phyloP scores from a whole-genome alignment of 2,797 vertebrate species.

The Microcaecilia unicolor region DNA sequence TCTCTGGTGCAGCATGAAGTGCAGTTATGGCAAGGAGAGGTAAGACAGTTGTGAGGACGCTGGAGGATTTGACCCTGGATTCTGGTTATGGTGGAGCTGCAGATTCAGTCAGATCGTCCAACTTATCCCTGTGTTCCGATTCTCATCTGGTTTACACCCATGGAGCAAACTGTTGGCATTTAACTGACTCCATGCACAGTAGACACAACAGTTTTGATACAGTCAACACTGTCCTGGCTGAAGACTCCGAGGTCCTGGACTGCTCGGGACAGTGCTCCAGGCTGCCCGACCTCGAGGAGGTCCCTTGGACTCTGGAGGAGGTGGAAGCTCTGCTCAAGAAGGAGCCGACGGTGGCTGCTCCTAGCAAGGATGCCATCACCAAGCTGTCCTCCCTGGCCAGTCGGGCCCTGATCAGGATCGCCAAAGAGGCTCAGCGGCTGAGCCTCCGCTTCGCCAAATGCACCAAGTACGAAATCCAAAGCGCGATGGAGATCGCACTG shows the following conservation, averaged over 20 bases:
- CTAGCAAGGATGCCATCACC: conserved; percentile 71
- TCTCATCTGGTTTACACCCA: conserved; percentile 73
- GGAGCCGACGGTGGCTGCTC: conserved; percentile 39
- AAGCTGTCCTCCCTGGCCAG: conserved; percentile 76
- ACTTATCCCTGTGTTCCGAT: conserved; percentile 90
- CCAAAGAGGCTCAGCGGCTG: conserved; percentile 84
- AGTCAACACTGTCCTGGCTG: conserved; percentile 91
- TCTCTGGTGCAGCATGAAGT: conserved; percentile 82
- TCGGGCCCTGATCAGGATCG: conserved; percentile 81
- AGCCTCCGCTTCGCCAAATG: conserved; percentile 92
- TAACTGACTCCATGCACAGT: conserved; percentile 94
- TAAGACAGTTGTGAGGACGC: conserved; percentile 83
- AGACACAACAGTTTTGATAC: conserved; percentile 95
- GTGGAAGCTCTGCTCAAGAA: conserved; percentile 74
- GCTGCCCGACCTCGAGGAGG: conserved; percentile 96
- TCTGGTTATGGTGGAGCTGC: conserved; percentile 98
- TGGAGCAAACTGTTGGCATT: conserved; percentile 79
- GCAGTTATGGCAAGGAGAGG: conserved; percentile 88
- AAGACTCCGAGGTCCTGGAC: conserved; percentile 94
- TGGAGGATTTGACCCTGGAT: conserved; percentile 97
- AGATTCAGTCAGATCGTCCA: conserved; percentile 94
- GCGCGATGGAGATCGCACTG: conserved; percentile 81
- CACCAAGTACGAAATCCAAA: conserved; percentile 90
- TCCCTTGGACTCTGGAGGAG: conserved; percentile 92
- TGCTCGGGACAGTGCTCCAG: conserved; percentile 83